Conservation (phyloP, 2,113 vertebrate genomes). For the Orycteropus afer region DNA sequence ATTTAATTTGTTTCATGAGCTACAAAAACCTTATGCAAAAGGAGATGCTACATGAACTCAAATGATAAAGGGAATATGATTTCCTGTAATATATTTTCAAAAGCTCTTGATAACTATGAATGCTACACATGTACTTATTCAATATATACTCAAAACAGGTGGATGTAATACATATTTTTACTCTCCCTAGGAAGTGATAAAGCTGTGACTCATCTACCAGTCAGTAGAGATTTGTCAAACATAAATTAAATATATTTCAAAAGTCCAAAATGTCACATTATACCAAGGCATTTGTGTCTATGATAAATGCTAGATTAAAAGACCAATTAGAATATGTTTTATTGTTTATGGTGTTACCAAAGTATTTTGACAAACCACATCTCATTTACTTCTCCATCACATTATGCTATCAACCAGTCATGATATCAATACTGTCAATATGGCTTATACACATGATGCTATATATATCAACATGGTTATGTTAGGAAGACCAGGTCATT, state of each 20-base stretch:
- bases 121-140: neutral
- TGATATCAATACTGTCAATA: neutral
- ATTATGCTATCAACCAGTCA: neutral
- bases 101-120: neutral
- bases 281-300: neutral
- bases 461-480: too few species aligned
- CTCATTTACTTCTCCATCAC: neutral
- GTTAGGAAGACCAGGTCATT: too few species aligned
- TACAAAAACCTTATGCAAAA: neutral
- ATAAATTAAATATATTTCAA: neutral
- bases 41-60: neutral
- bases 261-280: neutral
- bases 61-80: neutral
- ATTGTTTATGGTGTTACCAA: neutral
- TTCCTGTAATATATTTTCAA: neutral
- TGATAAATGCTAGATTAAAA: neutral
- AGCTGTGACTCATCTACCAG: neutral
- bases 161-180: neutral
- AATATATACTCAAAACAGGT: neutral
- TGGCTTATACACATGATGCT: neutral
- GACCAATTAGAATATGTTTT: neutral
- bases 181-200: neutral
- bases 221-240: neutral
- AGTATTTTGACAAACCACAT: neutral
- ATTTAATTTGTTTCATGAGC: constrained; percentile 29